These are phyloP conservation scores for Galerucella nymphaeae DNA, from an alignment of 2,888 invertebrate species.

Conservation along the genomic window DNA sequence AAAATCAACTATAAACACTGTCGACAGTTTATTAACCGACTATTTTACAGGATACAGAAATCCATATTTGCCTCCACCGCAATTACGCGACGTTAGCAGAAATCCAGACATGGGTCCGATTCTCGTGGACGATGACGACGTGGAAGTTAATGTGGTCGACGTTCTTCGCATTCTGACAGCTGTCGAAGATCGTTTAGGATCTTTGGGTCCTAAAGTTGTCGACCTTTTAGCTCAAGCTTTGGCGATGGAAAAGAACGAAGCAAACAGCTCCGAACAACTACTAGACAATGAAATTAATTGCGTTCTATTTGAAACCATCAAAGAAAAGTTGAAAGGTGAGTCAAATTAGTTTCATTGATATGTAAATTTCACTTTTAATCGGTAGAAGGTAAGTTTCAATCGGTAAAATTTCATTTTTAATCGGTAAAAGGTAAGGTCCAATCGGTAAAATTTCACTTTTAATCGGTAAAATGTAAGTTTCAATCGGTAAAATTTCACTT, in stretches of 20 bases:
- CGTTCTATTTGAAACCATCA: constrained; percentile 84
- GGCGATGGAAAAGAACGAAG: constrained; percentile 77
- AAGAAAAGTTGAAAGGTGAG: constrained; percentile 79
- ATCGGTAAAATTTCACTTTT: too few species aligned
- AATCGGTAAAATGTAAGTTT: too few species aligned
- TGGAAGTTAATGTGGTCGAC: constrained; percentile 70
- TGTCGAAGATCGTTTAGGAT: constrained; percentile 85
- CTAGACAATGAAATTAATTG: constrained; percentile 78
- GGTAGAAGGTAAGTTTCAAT: too few species aligned
- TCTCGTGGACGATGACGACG: constrained; percentile 66
- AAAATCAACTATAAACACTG: too few species aligned
- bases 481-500: too few species aligned
- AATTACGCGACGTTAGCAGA: constrained; percentile 59
- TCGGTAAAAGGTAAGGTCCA: too few species aligned
- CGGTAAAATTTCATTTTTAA: too few species aligned
- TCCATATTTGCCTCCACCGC: constrained; percentile 57
- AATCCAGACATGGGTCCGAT: constrained; percentile 45
- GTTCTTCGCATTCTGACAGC: constrained; percentile 82
- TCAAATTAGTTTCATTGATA: not conserved
- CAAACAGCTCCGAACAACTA: constrained; percentile 81
- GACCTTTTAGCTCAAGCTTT: constrained; percentile 81
- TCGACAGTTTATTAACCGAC: not conserved
- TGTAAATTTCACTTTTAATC: too few species aligned
- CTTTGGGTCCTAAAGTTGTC: constrained; percentile 82
- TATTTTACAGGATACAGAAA: constrained; percentile 23